Base-by-base conservation (phyloP, 1,140 invertebrate genomes). In the Diachasmimorpha longicaudata region DNA sequence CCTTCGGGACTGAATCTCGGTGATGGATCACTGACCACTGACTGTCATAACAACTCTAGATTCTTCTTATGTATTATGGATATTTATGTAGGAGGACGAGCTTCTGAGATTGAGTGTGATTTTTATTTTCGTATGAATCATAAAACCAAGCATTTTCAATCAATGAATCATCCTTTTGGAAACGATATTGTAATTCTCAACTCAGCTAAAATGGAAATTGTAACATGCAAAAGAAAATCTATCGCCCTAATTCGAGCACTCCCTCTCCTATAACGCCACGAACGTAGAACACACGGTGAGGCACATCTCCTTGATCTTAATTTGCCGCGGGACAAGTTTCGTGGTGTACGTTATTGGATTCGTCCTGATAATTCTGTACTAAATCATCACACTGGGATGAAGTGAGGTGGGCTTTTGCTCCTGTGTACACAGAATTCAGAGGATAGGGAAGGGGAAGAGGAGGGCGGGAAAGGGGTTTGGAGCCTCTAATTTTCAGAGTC, bases 31-130 rank as follows among this genome's bases (percentile, higher is more conserved):
- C 81, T 72, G 72, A 76, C 83, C 81, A 83, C 88, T 88, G 88
- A 89, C 88, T 89, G 87, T 89, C 87, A 89, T 89, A 89, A 89
- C 86, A 89, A 88, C 85, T 84, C 82, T 75, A 52, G 46, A 63
- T 66, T 75, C 66, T 79, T 70, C 77, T 80, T 78, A 76, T 77
- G 42, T 76, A 81, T 81, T 80, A 80, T 79, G 74, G 77, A 76
- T 16, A 66, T 75, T 21, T n/a, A 78, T 80, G 76, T 78, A 39
- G 46, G 72, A 77, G 79, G 71, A 66, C 10, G 66, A 39, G 36
- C 78, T 79, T 76, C 55, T 71, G 74, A 78, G 72, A 79, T 82
- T 79, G 79, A 16, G 23, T 36, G 13, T 6, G 21, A 68, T 68
- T n/a, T 70, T n/a, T 42, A 11, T 70, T n/a, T n/a, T 9, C n/a